phyloP scores from a whole-genome alignment of 2,797 vertebrate species.

The Etheostoma perlongum region DNA sequence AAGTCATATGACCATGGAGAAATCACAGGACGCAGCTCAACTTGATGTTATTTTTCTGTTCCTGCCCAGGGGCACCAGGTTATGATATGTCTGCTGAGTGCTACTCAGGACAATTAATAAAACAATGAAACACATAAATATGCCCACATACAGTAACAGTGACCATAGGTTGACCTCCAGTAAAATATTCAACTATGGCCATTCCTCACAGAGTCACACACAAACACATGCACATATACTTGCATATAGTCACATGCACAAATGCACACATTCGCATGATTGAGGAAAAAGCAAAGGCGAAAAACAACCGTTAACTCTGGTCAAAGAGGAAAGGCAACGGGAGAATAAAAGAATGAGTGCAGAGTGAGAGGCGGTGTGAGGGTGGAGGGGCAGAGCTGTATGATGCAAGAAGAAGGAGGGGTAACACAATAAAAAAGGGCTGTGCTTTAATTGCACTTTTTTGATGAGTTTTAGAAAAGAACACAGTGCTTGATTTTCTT shows the following conservation, averaged over 20 bases:
- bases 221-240: neutral
- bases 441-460: constrained; percentile 79
- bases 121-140: constrained; percentile 18
- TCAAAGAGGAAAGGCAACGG: constrained; percentile 73
- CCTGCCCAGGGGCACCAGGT: constrained; percentile 17
- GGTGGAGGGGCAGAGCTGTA: constrained; percentile 52
- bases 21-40: constrained; percentile 40
- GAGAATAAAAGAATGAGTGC: constrained; percentile 83
- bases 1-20: constrained; percentile 46
- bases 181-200: constrained; percentile 32
- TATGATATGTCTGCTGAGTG: neutral
- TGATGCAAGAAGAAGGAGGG: constrained; percentile 34
- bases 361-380: constrained; percentile 79
- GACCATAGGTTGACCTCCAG: constrained; percentile 50
- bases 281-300: constrained; percentile 60
- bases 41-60: constrained; percentile 16
- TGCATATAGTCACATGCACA: neutral
- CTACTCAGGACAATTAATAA: neutral
- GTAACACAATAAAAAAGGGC: constrained; percentile 40
- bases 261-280: neutral
- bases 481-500: constrained; percentile 66
- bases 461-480: constrained; percentile 49
- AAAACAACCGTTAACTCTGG: constrained; percentile 73
- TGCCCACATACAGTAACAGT: constrained; percentile 37
- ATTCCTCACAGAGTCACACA: constrained; percentile 36